phyloP scores from a whole-genome alignment of 1,140 invertebrate genomes.

The Scaptodrosophila lebanonensis region DNA sequence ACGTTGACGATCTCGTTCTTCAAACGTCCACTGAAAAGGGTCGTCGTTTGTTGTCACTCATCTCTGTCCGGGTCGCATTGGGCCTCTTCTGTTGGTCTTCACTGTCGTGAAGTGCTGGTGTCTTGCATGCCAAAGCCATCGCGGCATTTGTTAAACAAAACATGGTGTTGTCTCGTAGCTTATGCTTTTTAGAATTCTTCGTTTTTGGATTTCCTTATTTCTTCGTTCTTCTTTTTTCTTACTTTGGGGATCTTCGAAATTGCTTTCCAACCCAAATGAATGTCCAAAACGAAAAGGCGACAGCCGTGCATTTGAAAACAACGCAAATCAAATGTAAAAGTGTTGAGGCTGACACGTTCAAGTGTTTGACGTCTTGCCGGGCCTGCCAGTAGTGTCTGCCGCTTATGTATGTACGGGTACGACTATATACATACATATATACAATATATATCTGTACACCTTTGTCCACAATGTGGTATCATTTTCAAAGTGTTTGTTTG shows the following conservation, averaged over 20 bases:
- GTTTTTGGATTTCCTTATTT: conserved; percentile 30
- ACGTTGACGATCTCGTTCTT: conserved; percentile 36
- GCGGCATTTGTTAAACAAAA: too few species aligned
- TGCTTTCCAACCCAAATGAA: too few species aligned
- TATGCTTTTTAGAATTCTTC: conserved; percentile 42
- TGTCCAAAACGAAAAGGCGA: conserved; percentile 35
- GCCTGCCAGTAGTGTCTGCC: not conserved
- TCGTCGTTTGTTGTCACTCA: not conserved
- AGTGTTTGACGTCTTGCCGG: conserved; percentile 36
- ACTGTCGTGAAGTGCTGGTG: conserved; percentile 23
- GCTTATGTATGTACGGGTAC: conserved; percentile 1
- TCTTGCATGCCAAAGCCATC: conserved; percentile 10
- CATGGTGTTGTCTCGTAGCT: conserved; percentile 3
- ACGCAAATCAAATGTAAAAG: conserved; percentile 52
- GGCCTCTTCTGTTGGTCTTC: too few species aligned
- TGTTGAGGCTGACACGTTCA: conserved; percentile 50
- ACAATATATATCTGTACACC: not conserved
- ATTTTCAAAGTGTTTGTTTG: conserved; percentile 41
- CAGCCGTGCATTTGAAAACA: conserved; percentile 29
- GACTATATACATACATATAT: not conserved
- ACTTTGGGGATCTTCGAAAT: conserved; percentile 22
- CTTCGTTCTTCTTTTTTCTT: conserved; percentile 9
- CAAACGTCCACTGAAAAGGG: conserved; percentile 27
- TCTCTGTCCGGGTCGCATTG: too few species aligned
- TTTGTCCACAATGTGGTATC: conserved; percentile 25